Percentiles rank a stretch among this genome's conserved stretches.
These are phyloP conservation scores for Paguma larvata DNA, from an alignment of 2,797 vertebrate genomes.

Conservation along the genomic window DNA sequence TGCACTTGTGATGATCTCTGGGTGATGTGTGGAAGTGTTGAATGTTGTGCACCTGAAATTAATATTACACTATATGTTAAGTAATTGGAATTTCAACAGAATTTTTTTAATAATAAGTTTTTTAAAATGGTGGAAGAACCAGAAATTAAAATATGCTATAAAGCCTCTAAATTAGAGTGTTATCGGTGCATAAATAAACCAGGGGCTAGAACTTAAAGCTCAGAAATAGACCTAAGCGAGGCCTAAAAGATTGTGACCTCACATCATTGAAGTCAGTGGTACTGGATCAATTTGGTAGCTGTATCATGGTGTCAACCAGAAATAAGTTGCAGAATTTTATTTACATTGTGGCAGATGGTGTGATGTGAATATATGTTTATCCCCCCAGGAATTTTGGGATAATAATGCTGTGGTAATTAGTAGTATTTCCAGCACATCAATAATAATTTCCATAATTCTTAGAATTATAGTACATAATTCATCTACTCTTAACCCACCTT, in stretches of 20 bases:
- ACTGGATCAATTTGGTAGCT: not conserved
- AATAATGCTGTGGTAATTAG: conserved; percentile 8
- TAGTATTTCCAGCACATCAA: not conserved
- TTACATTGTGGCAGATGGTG: not conserved
- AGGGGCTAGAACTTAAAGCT: not conserved
- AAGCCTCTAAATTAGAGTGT: not conserved
- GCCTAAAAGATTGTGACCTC: not conserved
- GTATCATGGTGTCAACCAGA: not conserved
- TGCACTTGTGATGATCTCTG: not conserved
- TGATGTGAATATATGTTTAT: not conserved
- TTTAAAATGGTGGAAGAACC: not conserved
- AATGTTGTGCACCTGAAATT: not conserved
- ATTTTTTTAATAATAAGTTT: not conserved
- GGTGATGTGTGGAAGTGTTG: not conserved
- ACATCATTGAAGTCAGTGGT: not conserved
- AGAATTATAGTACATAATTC: conserved; percentile 10
- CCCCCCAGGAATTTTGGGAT: not conserved
- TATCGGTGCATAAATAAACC: not conserved
- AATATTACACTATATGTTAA: not conserved
- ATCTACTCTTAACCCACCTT: not conserved
- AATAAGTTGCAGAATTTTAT: conserved; percentile 8
- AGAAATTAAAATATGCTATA: not conserved
- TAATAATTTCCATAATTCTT: not conserved
- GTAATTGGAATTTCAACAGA: not conserved
- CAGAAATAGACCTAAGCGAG: not conserved